These are phyloP conservation scores for Zaprionus africanus DNA, from an alignment of 1,140 invertebrate genomes.

Conservation along the genomic window DNA sequence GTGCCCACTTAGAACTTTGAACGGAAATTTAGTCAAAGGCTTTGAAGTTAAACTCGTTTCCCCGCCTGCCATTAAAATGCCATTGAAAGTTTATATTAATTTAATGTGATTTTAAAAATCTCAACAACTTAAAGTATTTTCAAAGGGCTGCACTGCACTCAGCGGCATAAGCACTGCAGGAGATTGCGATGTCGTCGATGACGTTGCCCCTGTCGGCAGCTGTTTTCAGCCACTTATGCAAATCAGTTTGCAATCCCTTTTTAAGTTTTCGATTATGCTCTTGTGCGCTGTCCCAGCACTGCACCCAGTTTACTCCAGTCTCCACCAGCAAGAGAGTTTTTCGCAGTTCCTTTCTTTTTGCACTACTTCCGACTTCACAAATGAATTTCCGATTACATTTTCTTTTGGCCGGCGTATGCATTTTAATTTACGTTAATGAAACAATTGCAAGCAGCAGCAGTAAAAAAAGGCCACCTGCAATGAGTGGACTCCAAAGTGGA, in stretches of 20 bases:
- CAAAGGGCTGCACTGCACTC: constrained; percentile 5
- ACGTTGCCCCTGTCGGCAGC: constrained; percentile 46
- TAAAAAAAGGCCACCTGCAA: neutral
- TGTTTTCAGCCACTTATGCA: constrained; percentile 72
- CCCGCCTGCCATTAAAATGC: constrained; percentile 2
- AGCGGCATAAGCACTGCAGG: neutral
- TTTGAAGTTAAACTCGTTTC: neutral
- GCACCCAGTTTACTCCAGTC: constrained; percentile 11
- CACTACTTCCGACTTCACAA: constrained; percentile 32
- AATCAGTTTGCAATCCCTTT: constrained; percentile 74
- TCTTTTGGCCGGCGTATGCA: constrained; percentile 64
- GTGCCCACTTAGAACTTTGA: neutral
- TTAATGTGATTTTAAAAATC: constrained; percentile 25
- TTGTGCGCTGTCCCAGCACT: constrained; percentile 10
- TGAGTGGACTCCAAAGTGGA: neutral
- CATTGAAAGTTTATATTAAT: constrained; percentile 9
- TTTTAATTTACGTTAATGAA: constrained; percentile 81
- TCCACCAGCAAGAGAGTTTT: neutral
- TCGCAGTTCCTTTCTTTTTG: neutral
- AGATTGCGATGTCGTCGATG: constrained; percentile 13
- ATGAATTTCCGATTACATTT: constrained; percentile 78
- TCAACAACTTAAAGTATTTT: constrained; percentile 8
- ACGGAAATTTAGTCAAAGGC: neutral
- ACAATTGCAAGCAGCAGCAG: constrained; percentile 59
- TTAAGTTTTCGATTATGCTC: constrained; percentile 73